Base-by-base conservation (phyloP, 92 coral and sea anemone genomes). In the Heliopora coerulea region DNA sequence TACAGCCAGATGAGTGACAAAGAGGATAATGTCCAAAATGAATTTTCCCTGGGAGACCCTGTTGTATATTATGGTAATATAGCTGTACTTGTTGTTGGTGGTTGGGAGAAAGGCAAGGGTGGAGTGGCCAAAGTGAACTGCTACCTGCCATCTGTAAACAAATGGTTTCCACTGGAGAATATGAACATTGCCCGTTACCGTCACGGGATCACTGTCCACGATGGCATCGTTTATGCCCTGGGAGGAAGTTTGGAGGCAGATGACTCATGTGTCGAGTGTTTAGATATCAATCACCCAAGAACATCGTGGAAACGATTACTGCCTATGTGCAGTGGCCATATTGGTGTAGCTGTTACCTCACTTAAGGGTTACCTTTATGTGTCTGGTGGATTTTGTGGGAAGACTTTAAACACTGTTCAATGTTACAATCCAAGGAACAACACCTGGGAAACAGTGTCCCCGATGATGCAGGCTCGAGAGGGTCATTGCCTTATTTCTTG, bases 401-500 rank as follows among this genome's bases (percentile, higher is more conserved):
- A 83, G 82, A 87, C 91, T 7, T 82, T 87, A 14, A 89, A 89
- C 13, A 82, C 89, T 23, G 79, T 88, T 2, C 97, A 90, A 66
- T 82, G 86, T 74, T 90, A 90, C 70, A 83, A 64, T 59, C 89
- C 91, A 3, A 70, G 44, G 18, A 76, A 79, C 19, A 74, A 90
- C 63, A 25, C 44, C 13, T 90, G 97, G 97, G 81, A 81, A 46
- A 73, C 81, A 58, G 79, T 87, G 52, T 72, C 85, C 1, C 83
- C 86, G 12, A 78, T 90, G 67, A 82, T 79, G 64, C 86, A 83
- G 54, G 87, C 91, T 13, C 80, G 97, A 27, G 90, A 90, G 76
- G 86, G 88, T 56, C 84, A 87, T 26, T 90, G 91, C 72, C 88
- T 84, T n/a, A 83, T 83, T 54, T 86, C 90, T 66, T 85, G 89